These are phyloP conservation scores for Euplagia quadripunctaria DNA, from an alignment of 2,888 invertebrate species.

Conservation along the genomic window DNA sequence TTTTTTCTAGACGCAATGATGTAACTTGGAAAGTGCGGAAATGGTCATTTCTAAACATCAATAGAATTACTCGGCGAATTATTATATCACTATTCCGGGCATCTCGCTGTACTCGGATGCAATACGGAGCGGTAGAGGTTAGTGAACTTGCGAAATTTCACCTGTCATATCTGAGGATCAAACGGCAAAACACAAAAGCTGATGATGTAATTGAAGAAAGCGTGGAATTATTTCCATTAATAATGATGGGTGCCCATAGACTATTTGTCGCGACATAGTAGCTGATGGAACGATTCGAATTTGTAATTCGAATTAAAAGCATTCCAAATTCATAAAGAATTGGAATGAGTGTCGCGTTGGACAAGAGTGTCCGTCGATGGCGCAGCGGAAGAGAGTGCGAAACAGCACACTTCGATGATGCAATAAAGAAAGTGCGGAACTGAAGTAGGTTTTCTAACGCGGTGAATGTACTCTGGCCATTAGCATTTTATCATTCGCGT, in stretches of 20 bases:
- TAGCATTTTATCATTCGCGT: slow-evolving; percentile 81
- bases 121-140: slow-evolving; percentile 71
- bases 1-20: slow-evolving; percentile 73
- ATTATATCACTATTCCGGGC: slow-evolving; percentile 79
- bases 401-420: slow-evolving; percentile 82
- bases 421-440: slow-evolving; percentile 87
- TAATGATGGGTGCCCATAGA: slow-evolving; percentile 45
- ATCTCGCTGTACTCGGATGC: slow-evolving; percentile 70
- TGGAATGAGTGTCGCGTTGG: slow-evolving; percentile 68
- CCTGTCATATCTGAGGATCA: slow-evolving; percentile 70
- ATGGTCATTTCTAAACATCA: slow-evolving; percentile 76
- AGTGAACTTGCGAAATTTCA: slow-evolving; percentile 84
- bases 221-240: slow-evolving; percentile 60
- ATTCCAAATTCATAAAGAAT: slow-evolving; percentile 69
- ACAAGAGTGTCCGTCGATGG: slow-evolving; percentile 65
- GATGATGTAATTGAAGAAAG: slow-evolving; percentile 78
- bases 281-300: slow-evolving; percentile 63
- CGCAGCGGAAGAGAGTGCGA: slow-evolving; percentile 83
- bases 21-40: slow-evolving; percentile 86
- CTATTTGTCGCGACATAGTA: slow-evolving; percentile 41
- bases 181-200: slow-evolving; percentile 62
- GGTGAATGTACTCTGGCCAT: slow-evolving; percentile 84
- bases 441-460: slow-evolving; percentile 85
- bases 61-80: slow-evolving; percentile 70
- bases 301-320: slow-evolving; percentile 67